These are phyloP conservation scores for Hyaena hyaena DNA, from an alignment of 2,113 vertebrate species.

Conservation along the genomic window DNA sequence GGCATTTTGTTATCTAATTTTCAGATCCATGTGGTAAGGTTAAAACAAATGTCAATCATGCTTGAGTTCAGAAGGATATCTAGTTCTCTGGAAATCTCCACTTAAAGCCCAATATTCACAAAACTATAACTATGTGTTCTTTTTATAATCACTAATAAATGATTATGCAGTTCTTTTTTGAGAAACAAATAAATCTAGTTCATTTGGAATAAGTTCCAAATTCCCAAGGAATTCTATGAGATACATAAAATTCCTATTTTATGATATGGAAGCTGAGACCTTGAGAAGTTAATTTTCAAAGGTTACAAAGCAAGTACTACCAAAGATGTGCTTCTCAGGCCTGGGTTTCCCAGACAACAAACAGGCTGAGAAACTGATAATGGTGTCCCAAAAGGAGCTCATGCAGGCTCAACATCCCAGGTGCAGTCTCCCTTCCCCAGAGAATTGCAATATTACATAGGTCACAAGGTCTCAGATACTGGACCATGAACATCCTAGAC, in stretches of 20 bases:
- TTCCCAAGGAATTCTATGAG: background rate
- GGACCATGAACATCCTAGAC: background rate
- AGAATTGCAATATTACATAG: background rate
- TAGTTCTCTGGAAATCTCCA: background rate
- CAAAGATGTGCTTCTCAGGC: background rate
- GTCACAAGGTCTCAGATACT: background rate
- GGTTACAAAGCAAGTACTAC: background rate
- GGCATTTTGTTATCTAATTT: background rate
- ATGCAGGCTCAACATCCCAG: background rate
- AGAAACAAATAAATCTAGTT: background rate
- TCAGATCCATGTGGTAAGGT: background rate
- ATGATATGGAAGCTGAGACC: background rate
- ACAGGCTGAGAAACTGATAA: background rate
- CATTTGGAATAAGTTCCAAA: background rate
- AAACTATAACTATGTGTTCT: background rate
- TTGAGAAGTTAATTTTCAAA: background rate
- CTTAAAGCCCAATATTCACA: background rate
- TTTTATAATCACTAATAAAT: background rate
- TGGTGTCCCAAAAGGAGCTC: background rate
- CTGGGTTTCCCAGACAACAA: background rate
- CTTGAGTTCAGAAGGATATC: background rate
- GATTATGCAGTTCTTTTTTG: background rate
- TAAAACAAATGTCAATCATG: background rate
- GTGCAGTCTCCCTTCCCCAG: background rate
- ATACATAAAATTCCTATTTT: background rate